phyloP scores from a whole-genome alignment of 2,888 invertebrate genomes.

The Chalcosyrphus nemorum region DNA sequence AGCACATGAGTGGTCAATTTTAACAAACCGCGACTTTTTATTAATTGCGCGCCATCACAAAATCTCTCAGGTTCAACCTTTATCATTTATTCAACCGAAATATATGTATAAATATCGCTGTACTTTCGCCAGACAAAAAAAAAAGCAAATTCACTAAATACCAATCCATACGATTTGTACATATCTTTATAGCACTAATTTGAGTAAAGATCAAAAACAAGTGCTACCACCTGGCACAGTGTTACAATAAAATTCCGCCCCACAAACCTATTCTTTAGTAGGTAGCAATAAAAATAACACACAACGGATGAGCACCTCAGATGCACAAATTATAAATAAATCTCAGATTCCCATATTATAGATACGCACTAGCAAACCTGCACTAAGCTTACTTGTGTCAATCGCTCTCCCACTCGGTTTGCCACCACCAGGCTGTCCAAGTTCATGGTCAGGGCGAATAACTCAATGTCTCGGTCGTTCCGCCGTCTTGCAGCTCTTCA shows the following conservation, averaged over 20 bases:
- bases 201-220: constrained; percentile 6
- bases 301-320: constrained; percentile 19
- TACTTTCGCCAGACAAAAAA: neutral
- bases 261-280: neutral
- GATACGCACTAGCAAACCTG: constrained; percentile 33
- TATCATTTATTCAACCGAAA: too few species aligned
- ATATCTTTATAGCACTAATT: neutral
- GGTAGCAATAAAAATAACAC: constrained; percentile 2
- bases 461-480: constrained; percentile 47
- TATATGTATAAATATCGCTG: too few species aligned
- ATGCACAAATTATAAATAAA: constrained; percentile 35
- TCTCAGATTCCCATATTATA: constrained; percentile 13
- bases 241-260: constrained; percentile 32
- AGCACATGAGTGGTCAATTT: too few species aligned
- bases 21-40: too few species aligned
- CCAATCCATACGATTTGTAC: neutral
- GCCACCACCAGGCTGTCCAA: constrained; percentile 40
- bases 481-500: neutral
- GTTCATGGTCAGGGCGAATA: constrained; percentile 64
- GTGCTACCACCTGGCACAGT: constrained; percentile 20
- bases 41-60: too few species aligned
- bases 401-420: constrained; percentile 5
- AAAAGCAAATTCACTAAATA: constrained; percentile 2
- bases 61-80: too few species aligned
- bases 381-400: constrained; percentile 20